Evolutionary conservation across 2,888 invertebrate genomes (phyloP).

Genomic region (Podotricha telesiphe): DNA sequence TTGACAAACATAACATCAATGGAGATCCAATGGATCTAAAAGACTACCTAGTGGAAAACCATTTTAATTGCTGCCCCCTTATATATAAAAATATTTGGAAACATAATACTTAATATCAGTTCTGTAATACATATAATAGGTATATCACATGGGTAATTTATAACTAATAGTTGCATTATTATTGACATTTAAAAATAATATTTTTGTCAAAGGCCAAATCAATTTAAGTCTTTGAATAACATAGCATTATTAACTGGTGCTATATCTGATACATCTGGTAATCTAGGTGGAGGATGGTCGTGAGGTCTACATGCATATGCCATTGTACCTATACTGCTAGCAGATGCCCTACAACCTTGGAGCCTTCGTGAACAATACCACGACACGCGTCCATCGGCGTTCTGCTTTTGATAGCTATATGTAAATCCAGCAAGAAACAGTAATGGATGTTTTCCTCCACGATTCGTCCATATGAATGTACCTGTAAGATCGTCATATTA

Average conservation of each 20-base stretch:
- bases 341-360: conserved; percentile 73
- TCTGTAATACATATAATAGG: conserved; percentile 10
- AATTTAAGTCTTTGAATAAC: conserved; percentile 18
- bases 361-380: conserved; percentile 78
- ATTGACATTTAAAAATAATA: neutral
- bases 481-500: conserved; percentile 52
- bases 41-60: neutral
- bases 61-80: neutral
- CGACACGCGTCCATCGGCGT: conserved; percentile 71
- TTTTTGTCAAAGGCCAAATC: neutral
- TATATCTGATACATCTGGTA: conserved; percentile 46
- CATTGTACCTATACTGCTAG: conserved; percentile 64
- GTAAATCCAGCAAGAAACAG: conserved; percentile 70
- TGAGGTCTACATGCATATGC: conserved; percentile 62
- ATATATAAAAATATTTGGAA: conserved; percentile 12
- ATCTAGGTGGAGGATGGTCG: conserved; percentile 67
- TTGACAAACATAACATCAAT: neutral
- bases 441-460: conserved; percentile 74
- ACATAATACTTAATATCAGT: conserved; percentile 22
- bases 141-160: conserved; percentile 12
- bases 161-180: conserved; percentile 1
- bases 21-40: conserved; percentile 1
- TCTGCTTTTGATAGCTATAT: conserved; percentile 75
- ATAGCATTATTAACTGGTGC: conserved; percentile 30
- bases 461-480: conserved; percentile 71